These are phyloP conservation scores for Planiliza haematocheilus DNA, from an alignment of 2,113 vertebrate species.

Conservation along the genomic window DNA sequence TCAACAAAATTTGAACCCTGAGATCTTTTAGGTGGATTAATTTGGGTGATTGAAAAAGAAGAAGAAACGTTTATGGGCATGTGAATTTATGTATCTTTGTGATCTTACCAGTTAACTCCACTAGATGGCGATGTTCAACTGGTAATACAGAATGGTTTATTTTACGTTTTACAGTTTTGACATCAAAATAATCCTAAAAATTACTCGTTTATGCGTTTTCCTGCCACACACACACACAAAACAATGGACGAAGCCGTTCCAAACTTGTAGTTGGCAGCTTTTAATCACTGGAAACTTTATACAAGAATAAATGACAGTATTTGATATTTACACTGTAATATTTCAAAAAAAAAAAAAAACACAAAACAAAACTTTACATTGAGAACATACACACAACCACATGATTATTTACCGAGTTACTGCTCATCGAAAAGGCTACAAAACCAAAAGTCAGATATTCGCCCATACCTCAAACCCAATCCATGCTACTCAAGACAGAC, in stretches of 20 bases:
- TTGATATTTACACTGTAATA: slow-evolving; percentile 94
- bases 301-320: slow-evolving; percentile 92
- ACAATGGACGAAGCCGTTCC: background rate
- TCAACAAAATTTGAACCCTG: too few species aligned
- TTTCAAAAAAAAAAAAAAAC: slow-evolving; percentile 86
- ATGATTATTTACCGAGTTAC: slow-evolving; percentile 38
- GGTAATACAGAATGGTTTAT: background rate
- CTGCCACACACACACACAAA: too few species aligned
- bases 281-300: slow-evolving; percentile 81
- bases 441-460: slow-evolving; percentile 31
- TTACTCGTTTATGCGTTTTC: too few species aligned
- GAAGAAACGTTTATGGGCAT: too few species aligned
- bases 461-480: slow-evolving; percentile 8
- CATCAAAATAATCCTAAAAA: too few species aligned
- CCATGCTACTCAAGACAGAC: slow-evolving; percentile 10
- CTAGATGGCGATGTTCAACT: slow-evolving; percentile 48
- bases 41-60: too few species aligned
- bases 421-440: slow-evolving; percentile 39
- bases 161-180: background rate
- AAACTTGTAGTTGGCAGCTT: slow-evolving; percentile 36
- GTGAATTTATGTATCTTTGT: too few species aligned
- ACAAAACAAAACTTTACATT: slow-evolving; percentile 87
- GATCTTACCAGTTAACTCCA: background rate
- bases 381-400: slow-evolving; percentile 76
- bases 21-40: too few species aligned